Evolutionary conservation across 2,113 vertebrate genomes (phyloP), one percentile per base, ranked within the genome.

Genomic region (Willisornis vidua): DNA sequence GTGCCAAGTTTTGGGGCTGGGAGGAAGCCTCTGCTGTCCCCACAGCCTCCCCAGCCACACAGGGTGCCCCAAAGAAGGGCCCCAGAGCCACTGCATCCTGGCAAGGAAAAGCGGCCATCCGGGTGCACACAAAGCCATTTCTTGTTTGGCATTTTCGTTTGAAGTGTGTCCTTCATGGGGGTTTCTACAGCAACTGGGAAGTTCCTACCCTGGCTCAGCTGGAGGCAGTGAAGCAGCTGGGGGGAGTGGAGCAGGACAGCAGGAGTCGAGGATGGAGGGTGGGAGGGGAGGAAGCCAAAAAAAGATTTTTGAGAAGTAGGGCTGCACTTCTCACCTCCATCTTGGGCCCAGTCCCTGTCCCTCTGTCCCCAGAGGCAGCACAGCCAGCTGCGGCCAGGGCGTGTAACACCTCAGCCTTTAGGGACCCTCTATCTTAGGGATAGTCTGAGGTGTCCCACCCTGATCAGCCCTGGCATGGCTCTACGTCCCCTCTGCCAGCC

Each of bases 131-230:
- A 92, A 89, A 95, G 76, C 79, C 82, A 72, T 75, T 93, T 90
- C 87, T 93, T 66, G 90, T 89, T 91, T 84, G 76, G 48, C 9
- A 1, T 89, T 87, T 86, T 90, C 7, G 4, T 85, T 83, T 83
- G 90, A 93, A 96, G 78, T 33, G 20, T 70, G 94, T 89, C 94
- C 95, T 93, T 95, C 96, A 79, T 89, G 81, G 43, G 62, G 46
- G 95, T 96, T 97, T 95, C 93, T 95, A 90, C 83, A 87, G 91
- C 86, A 97, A 87, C 91, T 8, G 61, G 93, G 88, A 92, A 65
- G 90, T 91, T 93, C 88, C 75, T 3, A 15, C 46, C 75, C 86
- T 71, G 86, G 75, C 94, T 86, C 6, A 65, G 90, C 90, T 57
- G 63, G 82, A 90, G 80, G 82, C 72, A 61, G 41, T 5, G 26